phyloP scores from a whole-genome alignment of 2,888 invertebrate genomes.

The Spilarctia lutea region DNA sequence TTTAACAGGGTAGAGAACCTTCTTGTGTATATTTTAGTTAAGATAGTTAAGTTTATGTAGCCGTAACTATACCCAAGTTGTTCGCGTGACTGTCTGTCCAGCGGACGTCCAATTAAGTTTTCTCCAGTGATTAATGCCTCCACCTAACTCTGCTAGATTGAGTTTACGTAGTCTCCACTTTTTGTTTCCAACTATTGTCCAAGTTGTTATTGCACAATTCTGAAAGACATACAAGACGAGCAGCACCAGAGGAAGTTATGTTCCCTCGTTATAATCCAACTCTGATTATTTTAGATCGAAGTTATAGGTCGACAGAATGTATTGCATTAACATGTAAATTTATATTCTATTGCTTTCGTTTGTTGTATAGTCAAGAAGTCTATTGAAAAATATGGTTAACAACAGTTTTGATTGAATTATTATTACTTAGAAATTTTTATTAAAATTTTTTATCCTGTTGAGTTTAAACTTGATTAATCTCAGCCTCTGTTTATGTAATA shows the following conservation, averaged over 20 bases:
- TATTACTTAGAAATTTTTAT: no score
- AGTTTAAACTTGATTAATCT: neutral
- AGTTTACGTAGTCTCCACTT: constrained; percentile 36
- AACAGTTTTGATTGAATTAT: neutral
- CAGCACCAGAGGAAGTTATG: neutral
- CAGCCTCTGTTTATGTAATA: no score
- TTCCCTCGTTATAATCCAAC: neutral
- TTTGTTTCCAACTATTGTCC: constrained; percentile 34
- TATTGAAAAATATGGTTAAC: neutral
- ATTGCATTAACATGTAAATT: neutral
- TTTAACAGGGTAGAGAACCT: neutral
- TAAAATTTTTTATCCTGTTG: no score
- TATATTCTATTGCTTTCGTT: neutral
- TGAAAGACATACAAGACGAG: neutral
- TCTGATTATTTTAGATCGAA: neutral
- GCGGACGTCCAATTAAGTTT: constrained; percentile 77
- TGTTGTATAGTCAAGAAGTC: neutral
- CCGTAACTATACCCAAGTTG: constrained; percentile 50
- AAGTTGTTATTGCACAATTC: constrained; percentile 6
- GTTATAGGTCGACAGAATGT: neutral
- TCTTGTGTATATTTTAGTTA: constrained; percentile 15
- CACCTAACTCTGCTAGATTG: constrained; percentile 44
- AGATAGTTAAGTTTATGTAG: constrained; percentile 24
- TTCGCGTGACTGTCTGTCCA: constrained; percentile 69
- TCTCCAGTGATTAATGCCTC: constrained; percentile 75